Percentiles rank a stretch among this genome's conserved stretches.
Conservation (phyloP, 2,888 invertebrate species). For the Parapristionchus giblindavisi region DNA sequence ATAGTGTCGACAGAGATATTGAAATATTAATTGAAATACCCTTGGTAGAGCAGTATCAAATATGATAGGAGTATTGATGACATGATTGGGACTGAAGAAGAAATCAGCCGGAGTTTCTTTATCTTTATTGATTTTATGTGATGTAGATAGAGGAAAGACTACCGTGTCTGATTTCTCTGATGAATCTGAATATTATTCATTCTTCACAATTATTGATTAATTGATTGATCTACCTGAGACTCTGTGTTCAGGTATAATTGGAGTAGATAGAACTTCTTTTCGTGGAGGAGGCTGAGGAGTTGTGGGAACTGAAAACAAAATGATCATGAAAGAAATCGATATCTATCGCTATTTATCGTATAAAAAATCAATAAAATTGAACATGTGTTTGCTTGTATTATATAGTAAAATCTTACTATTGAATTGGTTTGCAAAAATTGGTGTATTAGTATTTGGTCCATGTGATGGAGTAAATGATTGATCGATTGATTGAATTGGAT, state of each 20-base stretch:
- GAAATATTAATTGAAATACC: no score
- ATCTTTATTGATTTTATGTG: background rate
- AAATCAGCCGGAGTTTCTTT: background rate
- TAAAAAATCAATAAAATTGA: background rate
- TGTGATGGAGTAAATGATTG: slow-evolving; percentile 26
- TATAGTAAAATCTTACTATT: background rate
- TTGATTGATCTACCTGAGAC: background rate
- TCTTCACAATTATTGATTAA: background rate
- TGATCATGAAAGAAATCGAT: background rate
- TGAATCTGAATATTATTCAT: background rate
- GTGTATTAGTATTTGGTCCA: background rate
- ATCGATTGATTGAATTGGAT: slow-evolving; percentile 1
- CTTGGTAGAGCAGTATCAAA: slow-evolving; percentile 32
- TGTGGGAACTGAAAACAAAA: background rate
- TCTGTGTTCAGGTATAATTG: background rate
- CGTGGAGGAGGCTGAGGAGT: slow-evolving; percentile 5
- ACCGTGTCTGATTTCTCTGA: no score
- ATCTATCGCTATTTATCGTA: background rate
- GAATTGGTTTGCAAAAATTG: background rate
- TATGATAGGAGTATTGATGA: slow-evolving; percentile 3
- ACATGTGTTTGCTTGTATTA: background rate
- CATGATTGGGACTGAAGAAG: slow-evolving; percentile 36
- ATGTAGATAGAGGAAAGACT: background rate
- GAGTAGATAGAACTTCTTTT: background rate
- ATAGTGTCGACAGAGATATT: no score